Base-by-base conservation (phyloP, 2,113 vertebrate species). In the Semnopithecus entellus region DNA sequence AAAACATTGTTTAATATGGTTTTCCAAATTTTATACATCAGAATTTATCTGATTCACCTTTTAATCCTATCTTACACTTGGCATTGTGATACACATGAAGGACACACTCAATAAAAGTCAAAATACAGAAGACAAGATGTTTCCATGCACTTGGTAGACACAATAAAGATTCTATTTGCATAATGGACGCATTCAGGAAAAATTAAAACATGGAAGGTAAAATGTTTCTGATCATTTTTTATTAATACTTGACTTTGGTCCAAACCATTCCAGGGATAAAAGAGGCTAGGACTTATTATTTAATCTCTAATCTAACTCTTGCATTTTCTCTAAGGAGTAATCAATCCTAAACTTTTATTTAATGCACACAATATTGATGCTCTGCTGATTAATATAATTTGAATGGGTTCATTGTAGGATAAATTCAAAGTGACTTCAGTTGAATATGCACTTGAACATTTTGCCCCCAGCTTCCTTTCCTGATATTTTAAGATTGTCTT, bases 21-120 rank as follows among this genome's bases (percentile, higher is more conserved):
- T 95, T 89, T 96, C n/a, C 13, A 79, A 40, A 95, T 79, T 90
- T 78, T 93, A 48, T 93, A 23, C 25, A 76, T 57, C 86, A 48
- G 17, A 55, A 70, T 93, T 89, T 91, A 57, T 84, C 32, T 90
- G 79, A 6, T 20, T 85, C n/a, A 61, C 9, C 45, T 96, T 89
- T 66, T 75, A 81, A 93, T 80, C 22, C 52, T 45, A 45, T 22
- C 23, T 88, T 35, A 32, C 30, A 52, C 9, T 50, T 84, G 13
- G 1, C 25, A 61, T 23, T 81, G 0, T 35, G 30, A 4, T 70
- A 14, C 0, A 2, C 27, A 38, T 83, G 78, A 68, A 93, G 50
- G 66, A 59, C 50, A 80, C 27, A 91, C 43, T 91, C 59, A 79
- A 27, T 61, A 61, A 84, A 55, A 89, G 22, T 61, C 40, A 90